These are phyloP conservation scores for Thaleichthys pacificus DNA, from an alignment of 2,797 vertebrate species.

Conservation along the genomic window DNA sequence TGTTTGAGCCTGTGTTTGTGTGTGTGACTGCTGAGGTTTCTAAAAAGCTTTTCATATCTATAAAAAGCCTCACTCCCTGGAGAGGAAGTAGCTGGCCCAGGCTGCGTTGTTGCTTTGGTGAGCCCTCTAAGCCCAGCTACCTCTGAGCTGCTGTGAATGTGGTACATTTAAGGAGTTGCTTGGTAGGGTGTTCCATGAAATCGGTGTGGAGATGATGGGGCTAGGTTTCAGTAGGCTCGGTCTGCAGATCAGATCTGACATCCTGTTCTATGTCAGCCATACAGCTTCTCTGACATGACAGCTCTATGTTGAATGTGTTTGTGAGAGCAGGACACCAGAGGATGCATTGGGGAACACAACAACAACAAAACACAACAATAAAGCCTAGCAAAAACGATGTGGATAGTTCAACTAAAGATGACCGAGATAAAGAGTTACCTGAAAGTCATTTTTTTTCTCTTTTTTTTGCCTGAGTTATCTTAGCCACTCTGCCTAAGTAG, in stretches of 20 bases:
- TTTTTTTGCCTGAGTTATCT: too few relatives aligned
- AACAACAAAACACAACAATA: too few relatives aligned
- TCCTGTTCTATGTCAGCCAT: background rate
- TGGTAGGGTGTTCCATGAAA: background rate
- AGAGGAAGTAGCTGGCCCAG: constrained; percentile 57
- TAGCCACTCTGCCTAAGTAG: too few relatives aligned
- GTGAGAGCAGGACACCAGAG: too few relatives aligned
- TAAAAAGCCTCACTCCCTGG: constrained; percentile 53
- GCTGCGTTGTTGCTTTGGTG: constrained; percentile 10
- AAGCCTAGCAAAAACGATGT: too few relatives aligned
- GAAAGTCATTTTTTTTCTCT: too few relatives aligned
- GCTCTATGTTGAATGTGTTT: too few relatives aligned
- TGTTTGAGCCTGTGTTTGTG: background rate
- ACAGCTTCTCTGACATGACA: too few relatives aligned
- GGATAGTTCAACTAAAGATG: too few relatives aligned
- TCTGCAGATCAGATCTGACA: background rate
- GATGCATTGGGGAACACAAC: too few relatives aligned
- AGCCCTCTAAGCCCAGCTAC: background rate
- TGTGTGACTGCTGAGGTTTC: constrained; percentile 39
- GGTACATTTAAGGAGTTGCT: background rate
- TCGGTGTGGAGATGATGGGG: background rate
- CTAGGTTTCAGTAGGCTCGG: background rate
- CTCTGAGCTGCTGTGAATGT: background rate
- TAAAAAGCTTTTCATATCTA: constrained; percentile 50
- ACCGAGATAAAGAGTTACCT: too few relatives aligned